Conservation (phyloP, 2,797 vertebrate genomes). For the Pitangus sulphuratus region DNA sequence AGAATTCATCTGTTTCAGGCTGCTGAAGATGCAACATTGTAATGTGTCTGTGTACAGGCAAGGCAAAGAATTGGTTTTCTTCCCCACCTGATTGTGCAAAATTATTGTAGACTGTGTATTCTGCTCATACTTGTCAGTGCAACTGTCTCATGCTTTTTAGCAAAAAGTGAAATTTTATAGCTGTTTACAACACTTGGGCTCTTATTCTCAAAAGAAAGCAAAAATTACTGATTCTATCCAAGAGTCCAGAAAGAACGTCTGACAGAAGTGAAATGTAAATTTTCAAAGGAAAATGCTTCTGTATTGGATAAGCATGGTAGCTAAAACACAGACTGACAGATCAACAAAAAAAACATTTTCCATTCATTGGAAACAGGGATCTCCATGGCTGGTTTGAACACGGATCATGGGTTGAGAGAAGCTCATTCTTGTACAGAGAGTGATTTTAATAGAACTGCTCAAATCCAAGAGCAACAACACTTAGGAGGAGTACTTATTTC, state of each 20-base stretch:
- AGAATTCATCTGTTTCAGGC: slow-evolving; percentile 9
- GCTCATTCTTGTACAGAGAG: neutral
- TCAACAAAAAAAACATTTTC: neutral
- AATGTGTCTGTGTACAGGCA: neutral
- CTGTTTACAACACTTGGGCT: neutral
- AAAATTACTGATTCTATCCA: neutral
- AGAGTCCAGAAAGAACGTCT: neutral
- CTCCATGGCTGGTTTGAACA: accelerated
- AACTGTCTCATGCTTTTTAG: neutral
- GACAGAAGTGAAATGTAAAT: neutral
- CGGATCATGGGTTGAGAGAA: neutral
- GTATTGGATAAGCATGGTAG: neutral
- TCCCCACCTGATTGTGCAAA: neutral
- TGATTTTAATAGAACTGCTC: neutral
- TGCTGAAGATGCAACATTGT: slow-evolving; percentile 5
- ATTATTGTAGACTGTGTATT: neutral
- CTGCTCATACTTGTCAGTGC: neutral
- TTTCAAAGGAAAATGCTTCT: neutral
- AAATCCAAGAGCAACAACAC: neutral
- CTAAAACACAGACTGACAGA: neutral
- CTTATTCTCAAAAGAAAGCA: neutral
- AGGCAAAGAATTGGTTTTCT: neutral
- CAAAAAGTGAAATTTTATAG: neutral
- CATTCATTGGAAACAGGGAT: neutral
- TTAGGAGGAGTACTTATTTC: neutral